A percentile compares a stretch with the other conserved stretches of the same genome.
phyloP scores from a whole-genome alignment of 2,888 invertebrate genomes.

The Leucania comma region DNA sequence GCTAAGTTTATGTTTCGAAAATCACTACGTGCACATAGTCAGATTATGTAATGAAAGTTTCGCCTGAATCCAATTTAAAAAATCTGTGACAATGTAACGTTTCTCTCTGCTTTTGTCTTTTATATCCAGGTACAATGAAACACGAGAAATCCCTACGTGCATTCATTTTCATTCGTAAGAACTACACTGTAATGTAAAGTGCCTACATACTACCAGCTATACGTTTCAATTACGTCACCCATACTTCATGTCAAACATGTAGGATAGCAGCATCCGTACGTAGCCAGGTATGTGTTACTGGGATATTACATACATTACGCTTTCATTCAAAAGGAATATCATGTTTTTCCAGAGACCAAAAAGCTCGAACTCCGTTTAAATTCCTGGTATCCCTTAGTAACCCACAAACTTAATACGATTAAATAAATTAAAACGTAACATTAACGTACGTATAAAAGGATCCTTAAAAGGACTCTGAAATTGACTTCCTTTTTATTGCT shows the following conservation, averaged over 20 bases:
- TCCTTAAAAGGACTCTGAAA: constrained; percentile 40
- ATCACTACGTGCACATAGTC: not conserved
- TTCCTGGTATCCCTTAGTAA: constrained; percentile 31
- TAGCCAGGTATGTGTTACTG: not conserved
- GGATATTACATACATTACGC: constrained; percentile 1
- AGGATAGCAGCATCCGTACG: not conserved
- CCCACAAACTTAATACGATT: constrained; percentile 46
- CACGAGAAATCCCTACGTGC: not conserved
- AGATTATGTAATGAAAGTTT: not conserved
- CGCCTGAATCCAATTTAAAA: not conserved
- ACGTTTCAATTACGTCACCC: constrained; percentile 25
- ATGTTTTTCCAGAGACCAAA: constrained; percentile 6
- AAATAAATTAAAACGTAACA: constrained; percentile 61
- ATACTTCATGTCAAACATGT: constrained; percentile 7
- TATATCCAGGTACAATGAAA: not conserved
- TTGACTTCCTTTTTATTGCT: constrained; percentile 54
- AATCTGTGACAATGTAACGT: not conserved
- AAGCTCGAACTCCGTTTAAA: constrained; percentile 35
- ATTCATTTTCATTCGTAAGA: constrained; percentile 19
- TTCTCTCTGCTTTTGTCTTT: not conserved
- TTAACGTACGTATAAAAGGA: constrained; percentile 54
- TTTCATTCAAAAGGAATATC: not conserved
- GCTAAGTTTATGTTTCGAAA: not conserved
- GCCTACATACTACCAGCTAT: not conserved
- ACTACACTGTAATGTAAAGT: not conserved